Evolutionary conservation across 2,797 vertebrate genomes (phyloP).

Genomic region (Trematomus bernacchii): DNA sequence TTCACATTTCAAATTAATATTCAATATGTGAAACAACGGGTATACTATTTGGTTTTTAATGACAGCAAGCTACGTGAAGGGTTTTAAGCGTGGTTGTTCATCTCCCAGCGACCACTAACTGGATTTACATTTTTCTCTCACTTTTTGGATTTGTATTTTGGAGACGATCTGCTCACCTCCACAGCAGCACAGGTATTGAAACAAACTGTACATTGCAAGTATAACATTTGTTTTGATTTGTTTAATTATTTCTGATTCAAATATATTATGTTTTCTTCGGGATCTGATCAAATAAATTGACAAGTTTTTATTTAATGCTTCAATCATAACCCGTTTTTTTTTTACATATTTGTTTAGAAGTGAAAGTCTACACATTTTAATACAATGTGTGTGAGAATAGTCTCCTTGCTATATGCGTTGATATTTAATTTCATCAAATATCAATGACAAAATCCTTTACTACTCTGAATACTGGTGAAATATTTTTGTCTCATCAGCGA

Average conservation of each 20-base stretch:
- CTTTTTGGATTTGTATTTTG: constrained; percentile 12
- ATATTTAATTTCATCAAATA: no score
- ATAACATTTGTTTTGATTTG: not conserved
- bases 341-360: not conserved
- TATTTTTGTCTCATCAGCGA: constrained; percentile 26
- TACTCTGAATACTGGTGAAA: no score
- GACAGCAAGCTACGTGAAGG: no score
- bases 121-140: not conserved
- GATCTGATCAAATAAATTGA: not conserved
- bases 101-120: not conserved
- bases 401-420: not conserved
- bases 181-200: constrained; percentile 30
- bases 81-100: not conserved
- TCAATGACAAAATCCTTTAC: no score
- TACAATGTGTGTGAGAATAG: not conserved
- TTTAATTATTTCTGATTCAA: not conserved
- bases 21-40: not conserved
- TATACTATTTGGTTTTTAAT: not conserved
- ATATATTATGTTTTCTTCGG: not conserved
- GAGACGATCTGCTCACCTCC: constrained; percentile 9
- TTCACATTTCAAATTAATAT: not conserved
- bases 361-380: not conserved
- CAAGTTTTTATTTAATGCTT: not conserved
- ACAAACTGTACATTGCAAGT: not conserved
- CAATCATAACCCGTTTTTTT: not conserved